Base-by-base conservation (phyloP, 1,140 invertebrate species). In the Drosophila pruinosa region DNA sequence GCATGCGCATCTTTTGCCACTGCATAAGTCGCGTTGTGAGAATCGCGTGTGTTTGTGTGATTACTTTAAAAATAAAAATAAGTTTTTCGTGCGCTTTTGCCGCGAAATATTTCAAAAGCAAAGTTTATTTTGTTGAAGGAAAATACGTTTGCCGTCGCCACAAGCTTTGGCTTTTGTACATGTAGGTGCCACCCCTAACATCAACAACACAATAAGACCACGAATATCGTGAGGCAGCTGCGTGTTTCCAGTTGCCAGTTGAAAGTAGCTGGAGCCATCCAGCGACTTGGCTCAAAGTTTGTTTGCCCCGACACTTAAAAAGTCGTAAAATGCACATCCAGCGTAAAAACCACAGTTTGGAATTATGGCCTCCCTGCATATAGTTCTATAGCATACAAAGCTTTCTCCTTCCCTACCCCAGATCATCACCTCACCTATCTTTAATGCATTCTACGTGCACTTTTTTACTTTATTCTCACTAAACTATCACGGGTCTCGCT, bases 241-340 rank as follows among this genome's bases (percentile, higher is more conserved):
- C 58, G 64, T 58, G 70, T 74, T 70, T 52, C 63, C 43, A 26
- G 39, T 67, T 59, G 58, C 38, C 57, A n/a, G 26, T 47, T 53
- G 41, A 26, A 34, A 43, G 24, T 58, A 39, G 45, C 24, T 15
- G 15, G 39, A 38, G 21, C 28, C 38, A 39, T 47, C 28, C 45
- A 41, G 61, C 61, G 38, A 69, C 58, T 75, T 52, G 58, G 48
- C 22, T 53, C 43, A 57, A 85, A 86, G 86, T 59, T 85, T 81
- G 77, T 86, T 86, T 86, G 77, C 58, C 74, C 73, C 68, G 69
- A 86, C 81, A 86, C 81, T 85, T 81, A 85, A 85, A 86, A 85
- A 86, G 81, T 86, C 81, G 73, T 85, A 85, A 85, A 85, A 85
- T 86, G 81, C 81, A 85, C 81, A 85, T 86, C 77, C 69, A 85